Evolutionary conservation across 2,113 vertebrate species (phyloP).

Genomic region (Oophaga pumilio): DNA sequence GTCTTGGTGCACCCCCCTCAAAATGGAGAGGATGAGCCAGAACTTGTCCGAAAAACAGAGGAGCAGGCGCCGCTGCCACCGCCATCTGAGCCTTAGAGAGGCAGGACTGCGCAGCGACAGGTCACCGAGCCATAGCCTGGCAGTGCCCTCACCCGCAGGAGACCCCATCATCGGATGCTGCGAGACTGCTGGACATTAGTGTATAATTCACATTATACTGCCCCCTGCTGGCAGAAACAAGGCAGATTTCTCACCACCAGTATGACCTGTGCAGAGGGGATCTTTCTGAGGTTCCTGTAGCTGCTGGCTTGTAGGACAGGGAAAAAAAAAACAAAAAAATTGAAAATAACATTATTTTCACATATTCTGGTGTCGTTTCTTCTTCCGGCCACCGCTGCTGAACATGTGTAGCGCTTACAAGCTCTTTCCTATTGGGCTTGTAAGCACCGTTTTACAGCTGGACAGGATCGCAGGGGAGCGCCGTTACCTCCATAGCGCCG

Average conservation of each 20-base stretch:
- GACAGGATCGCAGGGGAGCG: no score
- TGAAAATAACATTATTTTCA: conserved; percentile 27
- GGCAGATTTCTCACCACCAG: background rate
- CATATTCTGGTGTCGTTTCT: background rate
- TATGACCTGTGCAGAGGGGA: background rate
- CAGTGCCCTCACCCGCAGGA: background rate
- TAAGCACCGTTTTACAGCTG: no score
- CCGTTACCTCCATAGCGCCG: no score
- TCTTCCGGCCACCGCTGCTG: background rate
- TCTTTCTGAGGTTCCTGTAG: no score
- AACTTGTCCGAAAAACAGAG: conserved; percentile 79
- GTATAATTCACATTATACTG: background rate
- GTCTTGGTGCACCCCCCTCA: conserved; percentile 90
- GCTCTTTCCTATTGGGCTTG: no score
- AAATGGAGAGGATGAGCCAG: conserved; percentile 85
- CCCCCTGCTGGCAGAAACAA: conserved; percentile 30
- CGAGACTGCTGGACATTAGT: background rate
- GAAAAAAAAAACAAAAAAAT: background rate
- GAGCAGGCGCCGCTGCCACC: conserved; percentile 55
- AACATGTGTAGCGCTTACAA: no score
- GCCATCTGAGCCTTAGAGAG: conserved; percentile 13
- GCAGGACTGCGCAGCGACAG: background rate
- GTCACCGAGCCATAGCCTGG: background rate
- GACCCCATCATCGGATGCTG: background rate
- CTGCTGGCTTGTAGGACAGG: no score